phyloP scores from a whole-genome alignment of 2,113 vertebrate genomes.

The Zosterops lateralis region DNA sequence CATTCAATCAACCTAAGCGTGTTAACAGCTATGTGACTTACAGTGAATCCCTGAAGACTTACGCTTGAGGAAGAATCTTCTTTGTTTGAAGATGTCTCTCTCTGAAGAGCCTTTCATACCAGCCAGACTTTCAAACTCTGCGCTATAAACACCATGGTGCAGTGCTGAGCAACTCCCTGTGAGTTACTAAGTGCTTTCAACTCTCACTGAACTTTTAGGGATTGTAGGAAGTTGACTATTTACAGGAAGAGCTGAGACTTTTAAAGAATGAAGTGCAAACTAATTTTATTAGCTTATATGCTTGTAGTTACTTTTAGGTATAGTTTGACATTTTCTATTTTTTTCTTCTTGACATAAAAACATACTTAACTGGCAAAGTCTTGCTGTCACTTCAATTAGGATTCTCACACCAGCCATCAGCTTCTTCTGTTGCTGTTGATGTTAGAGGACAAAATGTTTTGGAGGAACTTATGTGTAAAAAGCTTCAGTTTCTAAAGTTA shows the following conservation, averaged over 20 bases:
- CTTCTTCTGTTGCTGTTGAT: background rate
- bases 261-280: background rate
- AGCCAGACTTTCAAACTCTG: conserved; percentile 2
- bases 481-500: background rate
- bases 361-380: conserved; percentile 2
- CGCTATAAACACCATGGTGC: background rate
- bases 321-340: conserved; percentile 34
- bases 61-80: background rate
- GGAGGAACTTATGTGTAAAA: background rate
- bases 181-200: conserved; percentile 12
- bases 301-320: conserved; percentile 25
- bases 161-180: background rate
- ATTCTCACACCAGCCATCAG: conserved; percentile 39
- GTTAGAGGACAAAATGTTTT: conserved; percentile 24
- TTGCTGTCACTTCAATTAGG: conserved; percentile 17
- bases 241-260: conserved; percentile 7
- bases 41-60: background rate
- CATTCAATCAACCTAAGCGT: conserved; percentile 16
- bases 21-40: background rate
- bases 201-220: background rate
- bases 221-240: background rate
- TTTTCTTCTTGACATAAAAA: conserved; percentile 29
- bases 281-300: conserved; percentile 12
- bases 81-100: background rate
- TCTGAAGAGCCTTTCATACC: background rate